Evolutionary conservation across 1,140 invertebrate genomes (phyloP), one percentile per base, ranked within the genome.

Genomic region (Epicauta chinensis): DNA sequence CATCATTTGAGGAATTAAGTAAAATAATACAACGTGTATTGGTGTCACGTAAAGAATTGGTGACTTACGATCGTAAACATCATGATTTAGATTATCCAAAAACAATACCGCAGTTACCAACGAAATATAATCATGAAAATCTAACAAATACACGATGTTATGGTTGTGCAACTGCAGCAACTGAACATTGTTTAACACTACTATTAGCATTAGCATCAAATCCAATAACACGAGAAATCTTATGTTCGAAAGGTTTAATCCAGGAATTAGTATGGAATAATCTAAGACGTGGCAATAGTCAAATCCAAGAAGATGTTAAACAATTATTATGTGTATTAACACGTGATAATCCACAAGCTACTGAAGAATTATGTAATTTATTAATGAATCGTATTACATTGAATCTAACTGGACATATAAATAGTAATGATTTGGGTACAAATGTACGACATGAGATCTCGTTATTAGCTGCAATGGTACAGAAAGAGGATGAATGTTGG

Each of bases 401-500:
- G 47, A 84, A 85, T 6, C 66, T 91, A 1, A 77, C 81, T 62
- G 86, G 86, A 11, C 60, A 66, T 38, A 51, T 61, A 4, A 64
- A 57, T 40, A 63, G 55, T 51, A 79, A 82, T 5, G 87, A 90
- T 64, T 66, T 90, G 62, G 86, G 87, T 63, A 75, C 86, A 53
- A 79, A 90, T 46, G 79, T 91, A 48, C 71, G 92, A 34, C 86
- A 93, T 67, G 91, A 94, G 73, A 92, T 98, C 67, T 80, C 91
- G 3, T 69, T 98, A 2, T 71, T 98, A 16, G 88, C 91, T 0
- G 86, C 87, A 1, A 77, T 95, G 6, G 81, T 97, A 0, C 86
- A 93, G 58, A 91, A 93, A 57, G 89, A 97, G 65, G 94, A 98
- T 62, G 82, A 87, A 0, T 97, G 93, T 69, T 98, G 94, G 94